These are phyloP conservation scores for Eupithecia inturbata DNA, from an alignment of 2,888 invertebrate genomes.

Conservation along the genomic window DNA sequence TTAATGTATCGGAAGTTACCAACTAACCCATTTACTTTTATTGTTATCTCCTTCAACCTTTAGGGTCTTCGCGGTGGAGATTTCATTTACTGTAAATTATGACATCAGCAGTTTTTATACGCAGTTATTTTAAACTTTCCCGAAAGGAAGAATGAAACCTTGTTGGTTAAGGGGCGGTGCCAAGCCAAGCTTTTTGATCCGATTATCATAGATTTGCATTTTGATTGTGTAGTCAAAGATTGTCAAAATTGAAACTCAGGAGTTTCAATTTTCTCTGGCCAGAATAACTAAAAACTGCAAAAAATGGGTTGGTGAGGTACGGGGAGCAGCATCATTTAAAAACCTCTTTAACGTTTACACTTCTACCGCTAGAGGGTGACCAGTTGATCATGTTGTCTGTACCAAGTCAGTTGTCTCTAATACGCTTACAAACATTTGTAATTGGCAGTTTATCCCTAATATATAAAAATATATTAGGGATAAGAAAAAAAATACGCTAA, in stretches of 20 bases:
- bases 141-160: not conserved
- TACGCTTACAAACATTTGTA: not conserved
- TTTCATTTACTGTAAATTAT: constrained; percentile 41
- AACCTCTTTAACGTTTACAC: too few relatives aligned
- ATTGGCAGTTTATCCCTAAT: not conserved
- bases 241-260: not conserved
- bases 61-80: constrained; percentile 41
- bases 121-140: constrained; percentile 14
- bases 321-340: too few relatives aligned
- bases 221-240: constrained; percentile 14
- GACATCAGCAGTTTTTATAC: constrained; percentile 38
- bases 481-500: not conserved
- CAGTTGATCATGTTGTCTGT: too few relatives aligned
- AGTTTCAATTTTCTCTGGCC: not conserved
- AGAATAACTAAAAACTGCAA: not conserved
- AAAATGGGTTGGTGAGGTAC: not conserved
- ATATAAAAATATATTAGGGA: too few relatives aligned
- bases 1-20: constrained; percentile 49
- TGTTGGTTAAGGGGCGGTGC: constrained; percentile 9
- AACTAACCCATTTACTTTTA: constrained; percentile 48
- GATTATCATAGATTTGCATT: constrained; percentile 18
- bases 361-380: too few relatives aligned
- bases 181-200: constrained; percentile 11
- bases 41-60: constrained; percentile 44
- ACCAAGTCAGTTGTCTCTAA: not conserved